These are phyloP conservation scores for Trichoplusia ni DNA, from an alignment of 1,140 invertebrate genomes.

Conservation along the genomic window DNA sequence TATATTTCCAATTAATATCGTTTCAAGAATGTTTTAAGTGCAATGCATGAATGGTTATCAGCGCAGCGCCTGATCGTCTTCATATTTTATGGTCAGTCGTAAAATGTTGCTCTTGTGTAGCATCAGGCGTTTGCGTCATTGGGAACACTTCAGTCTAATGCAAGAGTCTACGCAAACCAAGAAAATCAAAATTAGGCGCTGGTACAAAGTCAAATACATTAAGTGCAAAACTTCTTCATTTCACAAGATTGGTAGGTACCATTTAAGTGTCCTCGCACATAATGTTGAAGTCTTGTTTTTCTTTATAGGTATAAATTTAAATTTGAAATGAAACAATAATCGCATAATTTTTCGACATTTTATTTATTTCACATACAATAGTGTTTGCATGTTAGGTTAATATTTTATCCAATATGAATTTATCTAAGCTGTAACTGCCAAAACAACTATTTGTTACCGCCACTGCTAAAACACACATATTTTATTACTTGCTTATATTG, in stretches of 20 bases:
- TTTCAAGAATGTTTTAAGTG: too few species aligned
- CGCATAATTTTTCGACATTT: slow-evolving; percentile 21
- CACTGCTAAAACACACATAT: slow-evolving; percentile 1
- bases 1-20: too few species aligned
- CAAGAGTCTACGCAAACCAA: too few species aligned
- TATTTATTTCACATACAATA: slow-evolving; percentile 33
- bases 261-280: too few species aligned
- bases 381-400: slow-evolving; percentile 26
- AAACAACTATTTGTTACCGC: slow-evolving; percentile 15
- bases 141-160: background rate
- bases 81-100: background rate
- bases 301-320: too few species aligned
- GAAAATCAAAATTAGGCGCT: too few species aligned
- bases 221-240: too few species aligned
- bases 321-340: background rate
- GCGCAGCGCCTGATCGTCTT: background rate
- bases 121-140: background rate
- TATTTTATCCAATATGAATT: slow-evolving; percentile 23
- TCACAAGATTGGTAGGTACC: too few species aligned
- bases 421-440: slow-evolving; percentile 22
- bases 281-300: too few species aligned
- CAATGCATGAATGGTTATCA: background rate
- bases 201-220: too few species aligned
- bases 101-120: background rate
- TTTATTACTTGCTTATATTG: background rate